phyloP scores from a whole-genome alignment of 2,113 vertebrate species.

The Phodopus roborovskii region DNA sequence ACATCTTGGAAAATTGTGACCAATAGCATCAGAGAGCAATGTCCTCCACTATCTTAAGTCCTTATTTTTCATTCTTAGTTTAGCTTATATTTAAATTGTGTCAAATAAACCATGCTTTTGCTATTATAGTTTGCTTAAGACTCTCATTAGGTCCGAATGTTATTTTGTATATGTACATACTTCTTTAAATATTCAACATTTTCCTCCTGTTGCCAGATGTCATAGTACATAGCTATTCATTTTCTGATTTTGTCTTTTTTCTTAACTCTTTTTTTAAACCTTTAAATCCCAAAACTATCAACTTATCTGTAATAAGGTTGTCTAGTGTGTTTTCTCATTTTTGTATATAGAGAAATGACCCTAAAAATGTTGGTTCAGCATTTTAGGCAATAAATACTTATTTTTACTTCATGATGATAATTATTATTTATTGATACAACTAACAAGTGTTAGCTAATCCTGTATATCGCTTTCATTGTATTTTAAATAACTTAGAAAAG shows the following conservation, averaged over 20 bases:
- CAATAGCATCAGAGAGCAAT: slow-evolving; percentile 13
- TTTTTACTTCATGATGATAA: slow-evolving; percentile 56
- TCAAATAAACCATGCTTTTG: slow-evolving; percentile 71
- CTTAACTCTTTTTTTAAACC: not conserved
- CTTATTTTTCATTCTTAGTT: slow-evolving; percentile 66
- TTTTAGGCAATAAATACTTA: slow-evolving; percentile 66
- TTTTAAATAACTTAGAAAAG: slow-evolving; percentile 10
- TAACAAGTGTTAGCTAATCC: not conserved
- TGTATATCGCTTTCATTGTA: not conserved
- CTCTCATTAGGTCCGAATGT: slow-evolving; percentile 48
- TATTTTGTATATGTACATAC: slow-evolving; percentile 33
- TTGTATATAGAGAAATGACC: slow-evolving; percentile 52
- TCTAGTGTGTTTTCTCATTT: slow-evolving; percentile 57
- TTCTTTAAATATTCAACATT: slow-evolving; percentile 45
- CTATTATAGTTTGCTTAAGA: slow-evolving; percentile 34
- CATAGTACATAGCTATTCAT: not conserved
- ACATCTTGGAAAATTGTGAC: slow-evolving; percentile 45
- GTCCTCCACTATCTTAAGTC: slow-evolving; percentile 23
- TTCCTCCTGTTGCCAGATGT: not conserved
- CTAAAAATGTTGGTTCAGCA: slow-evolving; percentile 48
- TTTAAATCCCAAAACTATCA: slow-evolving; percentile 47
- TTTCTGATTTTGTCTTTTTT: slow-evolving; percentile 48
- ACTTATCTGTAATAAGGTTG: slow-evolving; percentile 45
- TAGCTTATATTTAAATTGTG: slow-evolving; percentile 68
- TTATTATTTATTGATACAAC: slow-evolving; percentile 22